A percentile compares a stretch with the other conserved stretches of the same genome.
phyloP scores from a whole-genome alignment of 2,888 invertebrate genomes.

The Uloborus plumipes region DNA sequence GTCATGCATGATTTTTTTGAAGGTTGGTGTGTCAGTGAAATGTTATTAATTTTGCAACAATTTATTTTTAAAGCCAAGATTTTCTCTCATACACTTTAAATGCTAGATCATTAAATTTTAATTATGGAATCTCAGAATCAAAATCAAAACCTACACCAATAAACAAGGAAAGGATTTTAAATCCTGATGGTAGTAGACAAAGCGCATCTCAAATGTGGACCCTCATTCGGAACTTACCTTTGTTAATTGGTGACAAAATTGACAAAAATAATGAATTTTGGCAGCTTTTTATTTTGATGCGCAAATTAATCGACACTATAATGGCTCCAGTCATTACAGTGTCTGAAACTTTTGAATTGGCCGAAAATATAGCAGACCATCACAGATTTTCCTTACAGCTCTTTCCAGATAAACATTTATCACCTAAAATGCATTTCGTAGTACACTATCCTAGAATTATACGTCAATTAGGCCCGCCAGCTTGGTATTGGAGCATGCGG shows the following conservation, averaged over 20 bases:
- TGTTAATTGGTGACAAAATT: slow-evolving; percentile 22
- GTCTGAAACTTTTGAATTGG: slow-evolving; percentile 12
- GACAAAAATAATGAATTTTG: slow-evolving; percentile 12
- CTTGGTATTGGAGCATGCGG: slow-evolving; percentile 15
- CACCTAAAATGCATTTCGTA: slow-evolving; percentile 26
- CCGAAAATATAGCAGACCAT: slow-evolving; percentile 15
- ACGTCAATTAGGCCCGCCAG: slow-evolving; percentile 5
- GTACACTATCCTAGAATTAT: slow-evolving; percentile 12
- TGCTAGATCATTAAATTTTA: neutral
- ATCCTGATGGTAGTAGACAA: neutral
- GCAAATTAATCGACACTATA: slow-evolving; percentile 7
- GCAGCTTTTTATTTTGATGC: slow-evolving; percentile 14
- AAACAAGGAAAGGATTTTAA: neutral
- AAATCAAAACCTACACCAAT: neutral
- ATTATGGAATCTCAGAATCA: neutral
- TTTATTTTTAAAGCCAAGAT: slow-evolving; percentile 14
- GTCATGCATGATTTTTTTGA: slow-evolving; percentile 20
- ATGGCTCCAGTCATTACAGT: slow-evolving; percentile 13
- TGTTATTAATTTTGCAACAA: neutral
- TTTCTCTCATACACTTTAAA: neutral
- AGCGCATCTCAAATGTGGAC: slow-evolving; percentile 3
- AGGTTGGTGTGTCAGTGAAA: slow-evolving; percentile 12
- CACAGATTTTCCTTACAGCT: neutral
- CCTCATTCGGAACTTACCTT: slow-evolving; percentile 10
- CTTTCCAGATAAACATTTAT: slow-evolving; percentile 4